A percentile compares a stretch with the other conserved stretches of the same genome.
Evolutionary conservation across 2,113 vertebrate species (phyloP).

Genomic region (Connochaetes taurinus): DNA sequence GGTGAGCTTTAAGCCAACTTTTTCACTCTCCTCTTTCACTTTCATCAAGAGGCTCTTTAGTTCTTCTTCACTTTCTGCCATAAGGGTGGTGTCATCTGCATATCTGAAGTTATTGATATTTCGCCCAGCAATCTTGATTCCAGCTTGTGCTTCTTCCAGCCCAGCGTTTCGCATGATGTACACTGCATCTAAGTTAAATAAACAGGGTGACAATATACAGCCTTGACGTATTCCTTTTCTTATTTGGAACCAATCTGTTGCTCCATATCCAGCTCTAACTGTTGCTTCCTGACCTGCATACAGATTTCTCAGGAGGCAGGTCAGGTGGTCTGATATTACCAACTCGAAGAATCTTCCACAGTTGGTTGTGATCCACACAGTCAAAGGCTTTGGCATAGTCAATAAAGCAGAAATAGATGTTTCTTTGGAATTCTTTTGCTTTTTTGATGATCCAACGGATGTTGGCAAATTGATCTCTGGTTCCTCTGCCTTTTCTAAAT

Average conservation of each 20-base stretch:
- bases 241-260: background rate
- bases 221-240: background rate
- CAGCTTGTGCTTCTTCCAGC: background rate
- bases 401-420: background rate
- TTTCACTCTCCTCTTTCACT: background rate
- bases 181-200: background rate
- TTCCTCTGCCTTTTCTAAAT: background rate
- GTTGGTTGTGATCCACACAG: background rate
- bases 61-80: background rate
- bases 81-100: background rate
- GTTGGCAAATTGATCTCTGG: background rate
- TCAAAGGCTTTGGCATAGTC: background rate
- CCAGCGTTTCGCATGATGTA: accelerated
- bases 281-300: background rate
- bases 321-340: background rate
- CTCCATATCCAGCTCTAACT: background rate
- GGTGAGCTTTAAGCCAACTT: background rate
- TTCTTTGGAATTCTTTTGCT: background rate
- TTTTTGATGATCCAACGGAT: background rate
- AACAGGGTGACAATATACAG: background rate
- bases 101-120: background rate
- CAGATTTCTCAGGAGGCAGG: background rate
- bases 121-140: background rate
- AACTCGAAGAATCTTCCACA: background rate
- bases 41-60: background rate